These are phyloP conservation scores for Gymnarchus niloticus DNA, from an alignment of 2,113 vertebrate species.

Conservation along the genomic window DNA sequence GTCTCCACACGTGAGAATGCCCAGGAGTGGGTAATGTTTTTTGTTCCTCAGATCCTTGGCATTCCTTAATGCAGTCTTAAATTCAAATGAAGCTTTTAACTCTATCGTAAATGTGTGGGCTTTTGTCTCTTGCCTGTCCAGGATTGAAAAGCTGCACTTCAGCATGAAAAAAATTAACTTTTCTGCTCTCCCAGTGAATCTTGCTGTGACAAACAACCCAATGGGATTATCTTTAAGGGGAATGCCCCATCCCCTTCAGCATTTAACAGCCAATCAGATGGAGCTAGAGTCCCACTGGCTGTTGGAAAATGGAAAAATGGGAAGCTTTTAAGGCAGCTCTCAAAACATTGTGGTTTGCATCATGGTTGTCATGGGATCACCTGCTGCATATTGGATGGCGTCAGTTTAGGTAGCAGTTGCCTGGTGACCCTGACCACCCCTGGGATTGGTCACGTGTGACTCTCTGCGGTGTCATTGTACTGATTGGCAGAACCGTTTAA, in stretches of 20 bases:
- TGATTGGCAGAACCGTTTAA: constrained; percentile 52
- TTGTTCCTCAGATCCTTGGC: neutral
- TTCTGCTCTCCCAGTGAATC: neutral
- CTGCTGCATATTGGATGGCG: constrained; percentile 40
- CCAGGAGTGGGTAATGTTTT: neutral
- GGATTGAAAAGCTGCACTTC: too few relatives aligned
- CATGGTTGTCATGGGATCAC: constrained; percentile 43
- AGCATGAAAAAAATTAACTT: too few relatives aligned
- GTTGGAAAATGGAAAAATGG: constrained; percentile 28
- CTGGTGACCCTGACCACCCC: constrained; percentile 32
- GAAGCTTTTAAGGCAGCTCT: constrained; percentile 27
- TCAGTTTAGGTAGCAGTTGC: constrained; percentile 18
- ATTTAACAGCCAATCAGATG: constrained; percentile 31
- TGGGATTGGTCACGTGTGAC: constrained; percentile 37
- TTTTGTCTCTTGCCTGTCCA: too few relatives aligned
- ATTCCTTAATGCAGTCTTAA: neutral
- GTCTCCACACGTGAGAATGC: neutral
- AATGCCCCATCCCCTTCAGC: neutral
- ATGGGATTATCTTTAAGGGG: neutral
- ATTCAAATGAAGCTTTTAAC: neutral
- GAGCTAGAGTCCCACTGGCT: constrained; percentile 30
- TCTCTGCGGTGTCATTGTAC: constrained; percentile 45
- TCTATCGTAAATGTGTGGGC: too few relatives aligned
- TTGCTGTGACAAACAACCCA: neutral
- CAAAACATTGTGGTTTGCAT: constrained; percentile 33